phyloP scores from a whole-genome alignment of 2,888 invertebrate species.

The Tetranychus piercei region DNA sequence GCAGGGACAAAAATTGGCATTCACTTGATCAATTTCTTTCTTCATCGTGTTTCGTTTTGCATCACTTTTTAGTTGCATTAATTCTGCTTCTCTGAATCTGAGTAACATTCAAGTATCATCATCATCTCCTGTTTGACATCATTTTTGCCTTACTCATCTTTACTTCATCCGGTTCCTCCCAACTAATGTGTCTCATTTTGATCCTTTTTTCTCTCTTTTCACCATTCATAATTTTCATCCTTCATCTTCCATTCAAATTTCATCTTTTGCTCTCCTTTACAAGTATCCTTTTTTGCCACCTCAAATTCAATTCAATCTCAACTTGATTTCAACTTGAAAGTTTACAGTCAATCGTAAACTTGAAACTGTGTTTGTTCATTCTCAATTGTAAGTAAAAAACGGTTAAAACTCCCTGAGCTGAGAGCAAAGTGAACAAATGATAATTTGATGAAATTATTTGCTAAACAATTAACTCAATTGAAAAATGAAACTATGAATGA shows the following conservation, averaged over 20 bases:
- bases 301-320: too few species aligned
- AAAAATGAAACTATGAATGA: not conserved
- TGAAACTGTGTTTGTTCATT: too few species aligned
- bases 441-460: too few species aligned
- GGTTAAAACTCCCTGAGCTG: too few species aligned
- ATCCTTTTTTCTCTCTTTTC: not conserved
- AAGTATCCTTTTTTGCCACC: too few species aligned
- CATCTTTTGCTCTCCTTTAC: too few species aligned
- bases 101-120: not conserved
- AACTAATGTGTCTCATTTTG: not conserved
- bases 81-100: not conserved
- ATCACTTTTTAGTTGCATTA: not conserved
- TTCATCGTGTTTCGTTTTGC: not conserved
- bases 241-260: not conserved
- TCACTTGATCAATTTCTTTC: too few species aligned
- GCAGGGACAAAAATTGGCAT: not conserved
- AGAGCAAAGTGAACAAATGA: too few species aligned
- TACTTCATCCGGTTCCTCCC: not conserved
- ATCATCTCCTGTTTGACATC: not conserved
- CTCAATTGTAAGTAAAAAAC: too few species aligned
- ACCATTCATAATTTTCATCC: not conserved
- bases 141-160: not conserved
- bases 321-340: too few species aligned
- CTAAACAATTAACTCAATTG: too few species aligned
- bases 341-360: too few species aligned